Percentiles rank a stretch among this genome's conserved stretches.
phyloP scores from a whole-genome alignment of 2,888 invertebrate species.

The Sarcophaga caerulescens region DNA sequence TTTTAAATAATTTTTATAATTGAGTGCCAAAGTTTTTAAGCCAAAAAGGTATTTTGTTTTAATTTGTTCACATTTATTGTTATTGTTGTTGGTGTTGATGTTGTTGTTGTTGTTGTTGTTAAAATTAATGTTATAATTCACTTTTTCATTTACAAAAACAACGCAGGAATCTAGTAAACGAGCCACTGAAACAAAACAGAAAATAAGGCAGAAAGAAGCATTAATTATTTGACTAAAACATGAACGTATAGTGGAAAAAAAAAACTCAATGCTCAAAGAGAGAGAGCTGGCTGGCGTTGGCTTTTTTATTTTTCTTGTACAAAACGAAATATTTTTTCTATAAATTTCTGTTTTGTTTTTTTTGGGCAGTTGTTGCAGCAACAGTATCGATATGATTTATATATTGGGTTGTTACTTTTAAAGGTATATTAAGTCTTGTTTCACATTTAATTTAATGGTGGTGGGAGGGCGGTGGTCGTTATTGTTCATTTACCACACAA shows the following conservation, averaged over 20 bases:
- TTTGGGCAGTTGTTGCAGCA: not conserved
- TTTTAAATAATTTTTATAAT: slow-evolving; percentile 62
- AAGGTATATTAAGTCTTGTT: slow-evolving; percentile 68
- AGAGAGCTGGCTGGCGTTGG: too few relatives aligned
- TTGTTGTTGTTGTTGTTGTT: not conserved
- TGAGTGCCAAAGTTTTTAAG: slow-evolving; percentile 65
- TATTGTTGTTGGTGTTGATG: not conserved
- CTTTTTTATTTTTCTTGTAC: not conserved
- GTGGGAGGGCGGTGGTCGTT: slow-evolving; percentile 63
- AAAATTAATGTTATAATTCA: slow-evolving; percentile 64
- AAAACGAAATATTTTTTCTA: too few relatives aligned
- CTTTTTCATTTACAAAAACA: slow-evolving; percentile 44
- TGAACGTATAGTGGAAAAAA: not conserved
- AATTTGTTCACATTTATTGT: slow-evolving; percentile 35
- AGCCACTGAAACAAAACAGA: slow-evolving; percentile 42
- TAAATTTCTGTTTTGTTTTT: not conserved
- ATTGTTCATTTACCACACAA: slow-evolving; percentile 57
- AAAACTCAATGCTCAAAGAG: not conserved
- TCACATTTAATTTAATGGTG: slow-evolving; percentile 68
- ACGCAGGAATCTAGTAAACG: not conserved
- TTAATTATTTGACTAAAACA: slow-evolving; percentile 53
- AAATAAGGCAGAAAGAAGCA: slow-evolving; percentile 14
- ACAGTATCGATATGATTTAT: slow-evolving; percentile 65
- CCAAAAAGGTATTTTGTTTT: slow-evolving; percentile 58
- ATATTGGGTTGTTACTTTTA: slow-evolving; percentile 65